Base-by-base conservation (phyloP, 2,888 invertebrate genomes). In the Frankliniella intonsa region DNA sequence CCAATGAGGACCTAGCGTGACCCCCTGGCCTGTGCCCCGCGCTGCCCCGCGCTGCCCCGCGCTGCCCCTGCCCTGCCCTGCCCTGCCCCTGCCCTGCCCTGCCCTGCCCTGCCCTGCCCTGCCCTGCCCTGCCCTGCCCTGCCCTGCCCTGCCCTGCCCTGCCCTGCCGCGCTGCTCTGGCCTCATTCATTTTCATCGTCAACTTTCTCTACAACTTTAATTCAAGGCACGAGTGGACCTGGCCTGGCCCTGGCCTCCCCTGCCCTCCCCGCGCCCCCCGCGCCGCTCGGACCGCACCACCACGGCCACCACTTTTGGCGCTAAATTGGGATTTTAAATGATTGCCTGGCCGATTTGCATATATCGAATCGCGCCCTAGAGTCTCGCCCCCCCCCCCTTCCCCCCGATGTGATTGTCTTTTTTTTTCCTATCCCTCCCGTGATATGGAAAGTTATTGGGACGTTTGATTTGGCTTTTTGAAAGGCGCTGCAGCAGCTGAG, bases 151-250 rank as follows among this genome's bases (percentile, higher is more conserved):
- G n/a, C 69, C 1, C 69, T 22, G 7, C 22, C 69, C 69, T n/a
- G n/a, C 65, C 22, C 69, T 22, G n/a, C 69, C 1, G 22, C 65
- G n/a, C 65, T 5, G 38, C 38, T 38, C 38, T 5, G 38, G 5
- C 22, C 69, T 69, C 69, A 69, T 69, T 69, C 69, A 69, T 69
- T 69, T 69, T 69, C 69, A 69, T 69, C 69, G n/a, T 22, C 69
- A 69, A 69, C 69, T 69, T 69, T 22, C 62, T 19, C 69, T 22
- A 22, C n/a, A 69, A 69, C 69, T 69, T 69, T 69, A 69, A 69
- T 69, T 69, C 25, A 14, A 62, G 62, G 62, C 62, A 62, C 69
- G 25, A 19, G 22, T 7, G 69, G 10, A 11, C 69, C 22, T n/a
- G 22, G 62, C 7, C 11, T 7, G 62, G 17, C 19, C 7, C 19